Percentiles rank a stretch among this genome's conserved stretches.
Conservation (phyloP, 2,113 vertebrate species). For the Phyllopteryx taeniolatus region DNA sequence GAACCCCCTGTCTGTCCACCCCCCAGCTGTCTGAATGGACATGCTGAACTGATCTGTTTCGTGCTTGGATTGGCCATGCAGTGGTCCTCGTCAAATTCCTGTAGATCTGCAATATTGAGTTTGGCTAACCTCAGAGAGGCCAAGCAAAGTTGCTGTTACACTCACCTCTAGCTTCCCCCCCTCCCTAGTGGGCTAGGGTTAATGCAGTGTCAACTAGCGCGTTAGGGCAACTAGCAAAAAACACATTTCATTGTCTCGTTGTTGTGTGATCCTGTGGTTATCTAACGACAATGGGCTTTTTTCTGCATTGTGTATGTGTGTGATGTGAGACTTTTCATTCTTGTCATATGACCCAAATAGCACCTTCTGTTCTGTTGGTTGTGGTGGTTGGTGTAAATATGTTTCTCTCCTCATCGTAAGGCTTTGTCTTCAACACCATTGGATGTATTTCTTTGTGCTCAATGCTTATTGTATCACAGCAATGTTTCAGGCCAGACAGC, state of each 20-base stretch:
- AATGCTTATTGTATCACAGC: slow-evolving; percentile 56
- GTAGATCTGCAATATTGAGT: slow-evolving; percentile 22
- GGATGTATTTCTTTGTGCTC: slow-evolving; percentile 56
- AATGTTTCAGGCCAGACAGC: slow-evolving; percentile 52
- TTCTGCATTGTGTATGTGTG: slow-evolving; percentile 53
- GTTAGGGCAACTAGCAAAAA: slow-evolving; percentile 60
- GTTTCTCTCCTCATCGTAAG: slow-evolving; percentile 62
- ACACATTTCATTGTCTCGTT: slow-evolving; percentile 65
- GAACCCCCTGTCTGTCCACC: slow-evolving; percentile 67
- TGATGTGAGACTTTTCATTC: slow-evolving; percentile 58
- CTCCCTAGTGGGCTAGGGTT: slow-evolving; percentile 65
- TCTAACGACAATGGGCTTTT: slow-evolving; percentile 60
- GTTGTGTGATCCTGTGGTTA: slow-evolving; percentile 67
- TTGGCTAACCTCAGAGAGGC: slow-evolving; percentile 50
- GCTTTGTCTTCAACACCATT: slow-evolving; percentile 52
- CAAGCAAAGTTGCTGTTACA: slow-evolving; percentile 57
- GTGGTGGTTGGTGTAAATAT: slow-evolving; percentile 65
- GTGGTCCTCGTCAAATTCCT: slow-evolving; percentile 25
- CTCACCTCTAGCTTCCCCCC: slow-evolving; percentile 72
- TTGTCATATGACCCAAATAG: slow-evolving; percentile 55
- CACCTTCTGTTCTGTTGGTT: slow-evolving; percentile 60
- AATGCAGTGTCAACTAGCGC: slow-evolving; percentile 61
- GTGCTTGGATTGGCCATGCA: slow-evolving; percentile 14
- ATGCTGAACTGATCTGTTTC: slow-evolving; percentile 33
- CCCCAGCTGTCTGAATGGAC: slow-evolving; percentile 63